Evolutionary conservation across 2,797 vertebrate genomes (phyloP), one percentile per base, ranked within the genome.

Genomic region (Phalanger gymnotis): DNA sequence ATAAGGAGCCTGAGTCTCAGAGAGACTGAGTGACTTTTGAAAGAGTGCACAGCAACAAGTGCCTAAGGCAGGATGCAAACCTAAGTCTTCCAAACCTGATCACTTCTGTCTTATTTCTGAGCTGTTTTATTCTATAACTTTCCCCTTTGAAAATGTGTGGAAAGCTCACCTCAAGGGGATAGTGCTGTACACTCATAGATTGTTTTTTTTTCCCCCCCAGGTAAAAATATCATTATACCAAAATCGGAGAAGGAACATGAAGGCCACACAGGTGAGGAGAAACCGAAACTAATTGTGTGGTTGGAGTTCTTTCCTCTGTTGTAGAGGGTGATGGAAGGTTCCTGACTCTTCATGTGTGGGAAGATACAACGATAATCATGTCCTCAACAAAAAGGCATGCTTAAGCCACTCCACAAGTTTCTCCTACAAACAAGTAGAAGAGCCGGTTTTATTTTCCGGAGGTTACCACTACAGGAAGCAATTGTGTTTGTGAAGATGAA

Each of bases 401-500:
- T 87, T 55, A 93, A 95, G 40, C 95, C 92, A 2, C 22, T 91
- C 92, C 73, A 1, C 57, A 56, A 94, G 95, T 94, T 94, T 97
- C 11, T 0, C 34, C 52, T 96, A 87, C 92, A 91, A 92, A 94
- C 92, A 93, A 96, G 95, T 95, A 93, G 94, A 94, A 96, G 58
- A 95, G 93, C 94, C 55, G 94, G 96, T 91, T 97, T 96, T 97
- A 34, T 96, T 93, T 97, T 97, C 97, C 54, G 0, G 94, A 96
- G 96, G 95, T 97, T 96, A 95, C 93, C 73, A 91, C 91, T 96
- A 96, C 97, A 98, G 97, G 97, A 98, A 98, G 90, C 95, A 97
- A 97, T 98, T 96, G 97, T 96, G 91, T 95, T 96, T 96, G 87
- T 96, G 96, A 97, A 97, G 97, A 97, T 97, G 96, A 98, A 98